Evolutionary conservation across 1,140 invertebrate species (phyloP).

Genomic region (Drosophila ogumai): DNA sequence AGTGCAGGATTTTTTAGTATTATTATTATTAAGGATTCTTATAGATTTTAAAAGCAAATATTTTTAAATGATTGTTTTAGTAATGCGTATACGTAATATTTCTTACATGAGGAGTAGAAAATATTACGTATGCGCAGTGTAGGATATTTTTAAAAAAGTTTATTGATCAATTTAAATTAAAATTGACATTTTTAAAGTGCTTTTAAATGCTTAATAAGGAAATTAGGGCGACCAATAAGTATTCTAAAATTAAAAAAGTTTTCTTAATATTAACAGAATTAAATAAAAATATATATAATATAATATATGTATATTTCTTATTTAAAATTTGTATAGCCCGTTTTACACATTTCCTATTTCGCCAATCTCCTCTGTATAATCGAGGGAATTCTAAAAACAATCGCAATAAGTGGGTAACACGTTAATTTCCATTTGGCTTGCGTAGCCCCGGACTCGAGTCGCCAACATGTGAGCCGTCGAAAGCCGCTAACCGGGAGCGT

Average conservation of each 20-base stretch:
- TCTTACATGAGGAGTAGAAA: too few species aligned
- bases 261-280: background rate
- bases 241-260: too few species aligned
- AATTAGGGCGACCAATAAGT: too few species aligned
- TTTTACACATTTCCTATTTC: too few species aligned
- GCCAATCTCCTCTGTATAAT: constrained; percentile 2
- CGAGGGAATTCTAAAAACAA: constrained; percentile 28
- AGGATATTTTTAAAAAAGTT: too few species aligned
- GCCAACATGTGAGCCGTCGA: constrained; percentile 71
- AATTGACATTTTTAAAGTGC: too few species aligned
- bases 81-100: background rate
- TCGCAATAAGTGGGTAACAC: constrained; percentile 51
- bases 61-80: background rate
- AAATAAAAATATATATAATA: background rate
- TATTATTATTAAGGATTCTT: background rate
- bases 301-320: background rate
- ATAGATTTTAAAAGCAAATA: too few species aligned
- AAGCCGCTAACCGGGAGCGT: constrained; percentile 63
- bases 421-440: constrained; percentile 69
- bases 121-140: too few species aligned
- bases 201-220: too few species aligned
- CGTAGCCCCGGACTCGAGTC: constrained; percentile 61
- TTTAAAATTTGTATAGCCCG: background rate
- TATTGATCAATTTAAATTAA: too few species aligned
- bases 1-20: background rate